A percentile compares a stretch with the other conserved stretches of the same genome.
Evolutionary conservation across 2,888 invertebrate genomes (phyloP).

Genomic region (Belgica antarctica): DNA sequence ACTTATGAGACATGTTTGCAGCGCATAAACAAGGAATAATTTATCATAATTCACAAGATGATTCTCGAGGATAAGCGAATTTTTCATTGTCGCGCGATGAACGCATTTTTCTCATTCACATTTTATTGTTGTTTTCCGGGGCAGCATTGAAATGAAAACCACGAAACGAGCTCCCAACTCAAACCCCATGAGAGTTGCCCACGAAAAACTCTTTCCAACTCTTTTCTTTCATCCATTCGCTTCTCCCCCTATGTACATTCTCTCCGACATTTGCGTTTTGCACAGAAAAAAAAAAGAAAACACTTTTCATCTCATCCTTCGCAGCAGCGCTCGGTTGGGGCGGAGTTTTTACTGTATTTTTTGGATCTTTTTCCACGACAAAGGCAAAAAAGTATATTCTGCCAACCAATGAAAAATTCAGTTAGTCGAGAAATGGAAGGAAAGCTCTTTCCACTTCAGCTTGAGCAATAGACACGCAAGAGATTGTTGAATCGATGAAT

Average conservation of each 20-base stretch:
- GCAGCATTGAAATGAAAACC: background rate
- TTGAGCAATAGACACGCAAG: too few species aligned
- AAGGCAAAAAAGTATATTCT: background rate
- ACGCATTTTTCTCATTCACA: slow-evolving; percentile 12
- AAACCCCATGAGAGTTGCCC: background rate
- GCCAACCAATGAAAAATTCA: slow-evolving; percentile 43
- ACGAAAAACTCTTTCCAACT: background rate
- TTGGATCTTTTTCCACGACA: slow-evolving; percentile 9
- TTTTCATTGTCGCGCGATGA: slow-evolving; percentile 5
- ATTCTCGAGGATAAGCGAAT: slow-evolving; percentile 20
- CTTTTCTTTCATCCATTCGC: slow-evolving; percentile 7
- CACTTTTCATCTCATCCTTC: background rate
- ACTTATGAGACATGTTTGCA: slow-evolving; percentile 39
- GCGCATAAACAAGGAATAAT: slow-evolving; percentile 35
- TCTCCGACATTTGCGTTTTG: slow-evolving; percentile 19
- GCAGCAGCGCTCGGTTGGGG: slow-evolving; percentile 27
- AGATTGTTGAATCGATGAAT: too few species aligned
- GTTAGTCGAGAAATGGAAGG: slow-evolving; percentile 1
- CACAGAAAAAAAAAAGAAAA: slow-evolving; percentile 33
- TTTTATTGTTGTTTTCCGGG: background rate
- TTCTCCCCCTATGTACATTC: slow-evolving; percentile 18
- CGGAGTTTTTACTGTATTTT: slow-evolving; percentile 43
- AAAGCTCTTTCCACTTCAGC: slow-evolving; percentile 3
- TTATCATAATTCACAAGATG: slow-evolving; percentile 36
- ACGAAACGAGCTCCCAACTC: background rate